phyloP scores from a whole-genome alignment of 2,113 vertebrate species.

The Platichthys stellatus region DNA sequence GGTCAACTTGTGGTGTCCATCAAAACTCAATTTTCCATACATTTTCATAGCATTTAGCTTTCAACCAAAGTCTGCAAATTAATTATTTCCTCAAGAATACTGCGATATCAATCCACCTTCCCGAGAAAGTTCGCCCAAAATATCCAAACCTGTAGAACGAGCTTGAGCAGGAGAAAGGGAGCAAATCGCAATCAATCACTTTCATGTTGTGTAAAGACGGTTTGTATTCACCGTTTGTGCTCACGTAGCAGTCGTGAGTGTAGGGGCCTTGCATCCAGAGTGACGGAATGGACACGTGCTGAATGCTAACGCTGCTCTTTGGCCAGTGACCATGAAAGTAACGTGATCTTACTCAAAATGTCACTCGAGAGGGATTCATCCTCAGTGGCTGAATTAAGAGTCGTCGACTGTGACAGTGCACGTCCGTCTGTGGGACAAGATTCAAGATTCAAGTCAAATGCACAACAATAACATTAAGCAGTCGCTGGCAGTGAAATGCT shows the following conservation, averaged over 20 bases:
- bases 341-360: constrained; percentile 51
- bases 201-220: constrained; percentile 19
- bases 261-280: constrained; percentile 39
- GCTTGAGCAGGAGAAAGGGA: constrained; percentile 64
- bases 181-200: constrained; percentile 26
- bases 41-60: not conserved
- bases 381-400: constrained; percentile 28
- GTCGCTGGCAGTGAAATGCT: no score
- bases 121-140: not conserved
- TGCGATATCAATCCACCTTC: no score
- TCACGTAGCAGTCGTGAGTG: constrained; percentile 32
- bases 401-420: not conserved
- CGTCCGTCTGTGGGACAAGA: not conserved
- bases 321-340: constrained; percentile 45
- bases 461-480: no score
- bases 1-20: no score
- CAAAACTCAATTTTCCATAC: not conserved
- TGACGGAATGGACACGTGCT: constrained; percentile 18
- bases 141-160: constrained; percentile 55
- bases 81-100: not conserved
- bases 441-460: no score
- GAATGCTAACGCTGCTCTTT: constrained; percentile 57
- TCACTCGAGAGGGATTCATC: constrained; percentile 46
- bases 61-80: not conserved
- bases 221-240: constrained; percentile 43